phyloP scores from a whole-genome alignment of 2,888 invertebrate genomes.

The Drosophila mettleri region DNA sequence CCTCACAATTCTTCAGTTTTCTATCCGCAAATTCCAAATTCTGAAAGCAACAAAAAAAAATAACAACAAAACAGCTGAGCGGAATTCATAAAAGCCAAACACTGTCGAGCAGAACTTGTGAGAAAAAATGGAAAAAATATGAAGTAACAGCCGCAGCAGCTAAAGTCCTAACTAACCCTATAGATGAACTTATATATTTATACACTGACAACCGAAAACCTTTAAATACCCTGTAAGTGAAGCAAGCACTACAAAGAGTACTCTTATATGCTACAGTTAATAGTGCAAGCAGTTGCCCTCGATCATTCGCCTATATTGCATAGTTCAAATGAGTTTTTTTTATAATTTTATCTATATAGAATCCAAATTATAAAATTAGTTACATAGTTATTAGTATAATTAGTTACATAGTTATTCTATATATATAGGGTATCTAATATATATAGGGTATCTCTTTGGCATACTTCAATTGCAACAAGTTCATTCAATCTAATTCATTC shows the following conservation, averaged over 20 bases:
- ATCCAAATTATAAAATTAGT: not conserved
- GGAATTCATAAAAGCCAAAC: conserved; percentile 69
- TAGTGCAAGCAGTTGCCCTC: not conserved
- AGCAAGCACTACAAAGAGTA: not conserved
- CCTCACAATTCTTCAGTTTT: conserved; percentile 21
- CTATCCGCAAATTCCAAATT: conserved; percentile 48
- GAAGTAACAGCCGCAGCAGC: conserved; percentile 1
- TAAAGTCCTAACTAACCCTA: not conserved
- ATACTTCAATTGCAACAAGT: too few species aligned
- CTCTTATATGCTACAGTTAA: not conserved
- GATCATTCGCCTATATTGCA: too few species aligned
- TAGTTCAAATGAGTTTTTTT: not conserved
- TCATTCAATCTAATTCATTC: conserved; percentile 7
- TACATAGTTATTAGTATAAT: not conserved
- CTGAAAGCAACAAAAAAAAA: conserved; percentile 32
- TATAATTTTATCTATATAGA: too few species aligned
- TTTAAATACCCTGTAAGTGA: conserved; percentile 30
- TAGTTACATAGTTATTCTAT: not conserved
- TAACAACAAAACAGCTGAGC: conserved; percentile 71
- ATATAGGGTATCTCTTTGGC: not conserved
- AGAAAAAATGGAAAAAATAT: conserved; percentile 21
- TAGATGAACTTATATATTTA: not conserved
- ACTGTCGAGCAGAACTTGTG: conserved; percentile 26
- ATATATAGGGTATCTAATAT: too few species aligned
- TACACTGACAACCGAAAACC: not conserved